Base-by-base conservation (phyloP, 1,140 invertebrate species). In the Ips nitidus region DNA sequence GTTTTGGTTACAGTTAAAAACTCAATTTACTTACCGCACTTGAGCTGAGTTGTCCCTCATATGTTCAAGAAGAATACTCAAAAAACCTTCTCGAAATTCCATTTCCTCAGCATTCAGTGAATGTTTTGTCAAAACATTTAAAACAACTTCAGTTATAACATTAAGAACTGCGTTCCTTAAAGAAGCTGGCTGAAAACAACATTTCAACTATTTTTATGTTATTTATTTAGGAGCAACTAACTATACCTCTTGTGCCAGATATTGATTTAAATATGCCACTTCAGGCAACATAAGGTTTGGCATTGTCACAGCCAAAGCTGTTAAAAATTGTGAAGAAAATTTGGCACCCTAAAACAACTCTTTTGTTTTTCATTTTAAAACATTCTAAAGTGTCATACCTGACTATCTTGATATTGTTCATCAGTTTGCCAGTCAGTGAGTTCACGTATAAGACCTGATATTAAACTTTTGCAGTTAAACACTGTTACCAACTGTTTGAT, bases 101-200 rank as follows among this genome's bases (percentile, higher is more conserved):
- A 80, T 82, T 50, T 84, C 79, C 61, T 87, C 85, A 4, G 84
- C 80, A 40, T 83, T 83, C 39, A 91, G 77, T 70, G 85, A 76
- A 58, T 88, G 87, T 73, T 83, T 83, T 52, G 83, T 86, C 1
- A 91, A 80, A 40, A 84, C 80, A 50, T 83, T 83, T 4, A 86
- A 73, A 1, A 91, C 76, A 4, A 93, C 83, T 73, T 87, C 86
- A 43, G 86, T 86, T 69, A 92, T 82, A 2, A 91, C 84, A 42
- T 84, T 83, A 39, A 93, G 79, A 3, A 89, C 85, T 73, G 88
- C 87, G 76, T 86, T 91, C 71, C 91, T 83, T 83, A 93, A 85
- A 1, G 80, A 76, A 73, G 90, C 88, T 39, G 87, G 87, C 87
- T 91, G 73, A 62, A 70, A 77, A 68, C 45, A 1, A 50, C 3